Evolutionary conservation across 2,888 invertebrate species (phyloP), one percentile per base, ranked within the genome.

Genomic region (Glomeris marginata): DNA sequence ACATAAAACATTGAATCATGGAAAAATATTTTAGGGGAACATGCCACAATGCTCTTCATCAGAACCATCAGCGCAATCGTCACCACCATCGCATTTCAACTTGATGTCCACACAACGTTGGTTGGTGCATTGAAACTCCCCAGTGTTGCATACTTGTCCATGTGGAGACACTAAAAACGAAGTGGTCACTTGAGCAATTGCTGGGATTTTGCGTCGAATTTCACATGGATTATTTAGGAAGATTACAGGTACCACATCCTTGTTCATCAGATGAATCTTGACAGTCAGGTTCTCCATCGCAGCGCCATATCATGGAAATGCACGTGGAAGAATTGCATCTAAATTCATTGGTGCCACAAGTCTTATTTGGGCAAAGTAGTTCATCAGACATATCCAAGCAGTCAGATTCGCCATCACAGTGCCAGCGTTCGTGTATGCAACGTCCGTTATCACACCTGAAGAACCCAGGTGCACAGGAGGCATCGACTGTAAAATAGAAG

Each of bases 391-490:
- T 63, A 58, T 73, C 72, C 11, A 50, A 51, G 55, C 74, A 75
- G 56, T 74, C 76, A 33, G 65, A 59, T 13, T 62, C 52, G 0
- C 69, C 69, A 59, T 78, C 74, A 53, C 78, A 78, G 36, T 70
- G 58, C 49, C 41, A 45, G 15, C 22, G 10, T 20, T 41, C 13
- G n/a, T 13, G 18, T 35, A 78, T 66, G 56, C 78, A 78, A 3
- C 69, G 64, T 0, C 73, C 73, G 58, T 71, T 69, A 13, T 63
- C 64, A 58, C 80, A 80, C 41, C 62, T 64, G 53, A 76, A 77
- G 51, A 74, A 62, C 1, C 44, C 52, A n/a, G 46, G 21, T 2
- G 52, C 38, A 44, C 54, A 55, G 15, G 51, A 44, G 3, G 57
- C 5, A 22, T 22, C 2, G 42, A 20, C 35, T 45, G 41, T 22